phyloP scores from a whole-genome alignment of 2,797 vertebrate species.

The Danio kyathit region DNA sequence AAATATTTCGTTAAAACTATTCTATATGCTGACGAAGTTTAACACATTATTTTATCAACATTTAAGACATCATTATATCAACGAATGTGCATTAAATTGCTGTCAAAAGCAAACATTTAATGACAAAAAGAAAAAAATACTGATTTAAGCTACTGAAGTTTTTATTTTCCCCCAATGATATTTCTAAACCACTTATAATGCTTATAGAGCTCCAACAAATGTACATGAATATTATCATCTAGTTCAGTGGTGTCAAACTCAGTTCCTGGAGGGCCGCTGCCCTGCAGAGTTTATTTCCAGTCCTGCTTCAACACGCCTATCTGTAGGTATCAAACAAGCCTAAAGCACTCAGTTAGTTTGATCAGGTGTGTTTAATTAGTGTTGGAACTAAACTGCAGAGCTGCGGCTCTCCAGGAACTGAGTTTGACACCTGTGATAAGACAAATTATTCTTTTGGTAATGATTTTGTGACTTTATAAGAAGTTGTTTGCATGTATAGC shows the following conservation, averaged over 20 bases:
- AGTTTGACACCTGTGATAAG: no score
- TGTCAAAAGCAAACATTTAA: neutral
- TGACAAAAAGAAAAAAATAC: neutral
- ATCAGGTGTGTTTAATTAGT: no score
- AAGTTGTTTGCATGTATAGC: slow-evolving; percentile 40
- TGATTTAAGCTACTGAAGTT: slow-evolving; percentile 29
- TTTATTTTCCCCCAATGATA: neutral
- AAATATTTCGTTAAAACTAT: no score
- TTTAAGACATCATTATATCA: neutral
- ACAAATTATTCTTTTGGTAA: neutral
- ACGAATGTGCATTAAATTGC: neutral
- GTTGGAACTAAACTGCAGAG: no score
- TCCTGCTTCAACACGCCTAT: no score
- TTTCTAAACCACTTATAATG: slow-evolving; percentile 9
- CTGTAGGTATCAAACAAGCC: no score
- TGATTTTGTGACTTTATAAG: slow-evolving; percentile 12
- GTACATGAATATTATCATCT: neutral
- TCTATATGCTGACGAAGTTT: no score
- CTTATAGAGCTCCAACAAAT: neutral
- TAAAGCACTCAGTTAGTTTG: no score
- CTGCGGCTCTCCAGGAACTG: no score
- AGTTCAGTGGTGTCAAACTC: no score
- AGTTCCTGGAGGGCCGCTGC: no score
- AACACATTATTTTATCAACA: neutral
- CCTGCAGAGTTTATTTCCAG: no score